phyloP scores from a whole-genome alignment of 2,113 vertebrate genomes.

The Hippocampus comes region DNA sequence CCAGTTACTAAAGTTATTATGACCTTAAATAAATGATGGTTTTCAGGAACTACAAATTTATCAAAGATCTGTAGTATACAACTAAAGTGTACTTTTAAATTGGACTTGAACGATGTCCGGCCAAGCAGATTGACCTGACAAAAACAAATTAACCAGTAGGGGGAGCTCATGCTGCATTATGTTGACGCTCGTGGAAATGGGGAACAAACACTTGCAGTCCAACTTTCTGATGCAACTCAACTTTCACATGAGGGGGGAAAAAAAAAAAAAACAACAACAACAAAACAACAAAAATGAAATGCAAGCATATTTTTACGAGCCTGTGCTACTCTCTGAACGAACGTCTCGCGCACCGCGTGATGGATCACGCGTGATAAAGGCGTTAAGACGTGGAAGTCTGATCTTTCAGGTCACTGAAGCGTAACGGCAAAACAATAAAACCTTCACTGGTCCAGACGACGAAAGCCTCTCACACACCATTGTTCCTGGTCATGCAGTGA shows the following conservation, averaged over 20 bases:
- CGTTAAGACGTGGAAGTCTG: background rate
- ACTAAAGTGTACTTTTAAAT: too few relatives aligned
- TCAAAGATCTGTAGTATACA: too few relatives aligned
- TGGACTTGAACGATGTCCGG: too few relatives aligned
- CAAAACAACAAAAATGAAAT: background rate
- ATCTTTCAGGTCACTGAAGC: background rate
- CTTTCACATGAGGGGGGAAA: background rate
- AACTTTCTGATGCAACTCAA: background rate
- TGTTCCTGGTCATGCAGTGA: background rate
- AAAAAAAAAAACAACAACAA: background rate
- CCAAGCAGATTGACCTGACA: background rate
- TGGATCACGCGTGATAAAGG: background rate
- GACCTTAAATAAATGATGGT: too few relatives aligned
- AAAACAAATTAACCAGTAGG: constrained; percentile 30
- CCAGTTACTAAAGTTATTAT: too few relatives aligned
- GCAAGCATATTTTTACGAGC: background rate
- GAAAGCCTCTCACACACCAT: background rate
- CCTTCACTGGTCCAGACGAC: background rate
- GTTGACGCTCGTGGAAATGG: background rate
- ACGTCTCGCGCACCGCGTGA: background rate
- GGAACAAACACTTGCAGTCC: background rate
- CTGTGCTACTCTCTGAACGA: background rate
- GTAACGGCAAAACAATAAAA: background rate
- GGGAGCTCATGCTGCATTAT: background rate
- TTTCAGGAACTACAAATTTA: too few relatives aligned